Evolutionary conservation across 2,888 invertebrate genomes (phyloP), one percentile per base, ranked within the genome.

Genomic region (Idaea biselata): DNA sequence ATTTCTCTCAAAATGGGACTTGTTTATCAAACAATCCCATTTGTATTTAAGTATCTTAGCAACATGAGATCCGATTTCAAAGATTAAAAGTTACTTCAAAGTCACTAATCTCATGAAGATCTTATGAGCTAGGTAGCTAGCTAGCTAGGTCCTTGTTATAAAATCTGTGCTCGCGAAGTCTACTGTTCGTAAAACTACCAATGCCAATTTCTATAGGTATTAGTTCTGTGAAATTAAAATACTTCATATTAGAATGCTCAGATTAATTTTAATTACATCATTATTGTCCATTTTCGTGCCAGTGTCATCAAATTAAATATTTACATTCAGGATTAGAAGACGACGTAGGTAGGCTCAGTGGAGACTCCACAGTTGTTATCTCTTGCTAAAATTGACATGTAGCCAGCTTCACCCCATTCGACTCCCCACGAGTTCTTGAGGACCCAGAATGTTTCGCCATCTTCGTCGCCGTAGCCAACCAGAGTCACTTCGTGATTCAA

Each of bases 351-450:
- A 14, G 98, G 96, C 68, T 94, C 93, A 6, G 96, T 96, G 82
- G 96, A 94, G 17, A 98, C 96, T 18, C 98, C 98, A 78, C 98
- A 99, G 83, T 96, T 97, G 85, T 98, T 98, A 76, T 98, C 93
- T 72, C 95, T 94, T 56, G 96, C 95, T 0, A 97, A 94, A 94
- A 99, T 98, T 59, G 98, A 93, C 66, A 98, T 95, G 81, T 98
- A 99, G 0, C 98, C 98, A 82, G 97, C 97, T 74, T 98, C 97
- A 32, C 98, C 98, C 98, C 98, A 99, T 73, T 96, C 95, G 31
- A 96, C 96, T 0, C 98, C 98, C 97, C 98, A 98, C 0, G 98
- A 98, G 89, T 98, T 98, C 89, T 98, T 98, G 11, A 99, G 90
- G 63, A 99, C 93, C 98, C 98, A 99, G 87, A 97, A 99, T n/a